Percentiles rank a stretch among this genome's conserved stretches.
Conservation (phyloP, 2,113 vertebrate genomes). For the Crypturellus undulatus region DNA sequence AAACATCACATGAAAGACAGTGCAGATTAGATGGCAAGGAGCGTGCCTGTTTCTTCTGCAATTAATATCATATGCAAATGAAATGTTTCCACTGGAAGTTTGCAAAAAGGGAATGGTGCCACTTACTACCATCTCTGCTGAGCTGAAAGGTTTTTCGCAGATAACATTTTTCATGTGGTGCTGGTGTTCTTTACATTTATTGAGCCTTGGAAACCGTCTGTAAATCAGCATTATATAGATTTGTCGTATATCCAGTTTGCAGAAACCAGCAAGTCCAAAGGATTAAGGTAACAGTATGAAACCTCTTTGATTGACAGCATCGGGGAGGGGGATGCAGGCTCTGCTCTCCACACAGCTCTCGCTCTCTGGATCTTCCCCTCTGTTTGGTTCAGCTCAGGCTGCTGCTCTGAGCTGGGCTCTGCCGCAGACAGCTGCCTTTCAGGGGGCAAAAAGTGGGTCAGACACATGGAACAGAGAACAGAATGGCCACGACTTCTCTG, state of each 20-base stretch:
- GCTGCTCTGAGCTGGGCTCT: background rate
- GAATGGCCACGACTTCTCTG: background rate
- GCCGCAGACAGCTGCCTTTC: accelerated
- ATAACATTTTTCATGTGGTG: constrained; percentile 22
- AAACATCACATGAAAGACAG: background rate
- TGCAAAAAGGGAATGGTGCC: constrained; percentile 35
- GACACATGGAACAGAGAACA: background rate
- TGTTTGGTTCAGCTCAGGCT: background rate
- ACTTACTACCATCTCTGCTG: constrained; percentile 45
- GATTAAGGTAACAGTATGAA: background rate
- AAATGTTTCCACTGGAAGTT: constrained; percentile 44
- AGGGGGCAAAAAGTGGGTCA: background rate
- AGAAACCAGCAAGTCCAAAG: background rate
- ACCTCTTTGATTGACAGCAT: background rate
- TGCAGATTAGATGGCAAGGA: background rate
- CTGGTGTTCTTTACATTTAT: constrained; percentile 38
- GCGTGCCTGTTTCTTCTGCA: background rate
- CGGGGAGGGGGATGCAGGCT: background rate
- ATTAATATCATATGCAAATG: constrained; percentile 55
- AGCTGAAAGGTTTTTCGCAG: constrained; percentile 55
- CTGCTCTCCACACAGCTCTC: background rate
- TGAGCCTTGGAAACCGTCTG: constrained; percentile 45
- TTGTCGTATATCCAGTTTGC: background rate
- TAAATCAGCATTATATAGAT: constrained; percentile 2
- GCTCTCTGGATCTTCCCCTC: background rate